Evolutionary conservation across 2,888 invertebrate species (phyloP), one percentile per base, ranked within the genome.

Genomic region (Cylindroiulus punctatus): DNA sequence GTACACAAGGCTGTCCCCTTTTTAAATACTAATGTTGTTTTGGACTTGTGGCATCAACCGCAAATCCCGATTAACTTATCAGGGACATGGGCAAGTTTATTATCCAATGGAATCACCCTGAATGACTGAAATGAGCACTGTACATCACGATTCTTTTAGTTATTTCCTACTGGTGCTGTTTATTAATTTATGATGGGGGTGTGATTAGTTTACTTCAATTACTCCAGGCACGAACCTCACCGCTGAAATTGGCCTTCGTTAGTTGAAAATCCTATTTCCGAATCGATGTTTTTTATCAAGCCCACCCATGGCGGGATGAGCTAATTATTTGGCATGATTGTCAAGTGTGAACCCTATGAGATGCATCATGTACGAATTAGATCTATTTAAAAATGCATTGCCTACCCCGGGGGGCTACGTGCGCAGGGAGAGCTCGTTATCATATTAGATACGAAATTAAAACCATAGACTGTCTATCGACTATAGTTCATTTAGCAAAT

Each of bases 261-360:
- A 30, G 65, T 76, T 30, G 76, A 30, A 30, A 76, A 76, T 14
- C 76, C 76, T 30, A 76, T 76, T 76, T 76, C 30, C 76, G 30
- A 76, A 76, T 76, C 76, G 76, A 76, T 76, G 76, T 76, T 76
- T 76, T 76, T 76, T 44, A 44, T 5, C 30, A 1, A 76, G 76
- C 76, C 76, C 76, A 76, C 76, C 76, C 76, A 76, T 76, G 76
- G 76, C 12, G 76, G 76, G 76, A 76, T 76, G 76, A 76, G 76
- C 76, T 30, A 76, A 76, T 76, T 76, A 76, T 76, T 76, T 76
- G 26, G 76, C 76, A 30, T 76, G 76, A 76, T 76, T 76, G 76
- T 76, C 30, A 30, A 76, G 76, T 76, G 76, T 30, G 14, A 76
- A 30, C 76, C 76, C 0, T 76, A 76, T 30, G 76, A 76, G 76